These are phyloP conservation scores for Sturnus vulgaris DNA, from an alignment of 2,113 vertebrate genomes.

Conservation along the genomic window DNA sequence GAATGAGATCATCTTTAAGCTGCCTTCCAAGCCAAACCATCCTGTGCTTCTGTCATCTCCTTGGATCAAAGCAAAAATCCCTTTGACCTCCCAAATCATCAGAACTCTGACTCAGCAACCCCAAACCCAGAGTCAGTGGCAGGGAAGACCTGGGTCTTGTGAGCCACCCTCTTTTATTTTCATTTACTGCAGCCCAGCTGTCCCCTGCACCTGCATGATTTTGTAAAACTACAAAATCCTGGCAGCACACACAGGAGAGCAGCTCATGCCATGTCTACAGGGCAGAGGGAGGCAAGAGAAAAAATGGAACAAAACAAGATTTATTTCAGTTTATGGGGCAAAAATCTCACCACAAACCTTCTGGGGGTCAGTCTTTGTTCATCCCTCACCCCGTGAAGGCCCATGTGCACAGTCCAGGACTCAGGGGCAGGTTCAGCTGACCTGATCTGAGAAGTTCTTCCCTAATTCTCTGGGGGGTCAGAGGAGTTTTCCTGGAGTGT, in stretches of 20 bases:
- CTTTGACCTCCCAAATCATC: background rate
- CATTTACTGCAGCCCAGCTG: background rate
- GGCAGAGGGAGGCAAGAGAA: background rate
- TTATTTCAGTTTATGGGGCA: background rate
- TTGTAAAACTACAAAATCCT: rapidly evolving
- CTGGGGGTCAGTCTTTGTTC: background rate
- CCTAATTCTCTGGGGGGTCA: background rate
- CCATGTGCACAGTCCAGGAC: background rate
- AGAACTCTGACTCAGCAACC: background rate
- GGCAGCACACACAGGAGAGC: background rate
- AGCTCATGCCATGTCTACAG: background rate
- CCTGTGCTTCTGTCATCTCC: background rate
- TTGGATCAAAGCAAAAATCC: background rate
- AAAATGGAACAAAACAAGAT: background rate
- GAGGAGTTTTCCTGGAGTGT: background rate
- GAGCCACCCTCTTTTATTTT: background rate
- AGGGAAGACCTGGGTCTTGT: background rate
- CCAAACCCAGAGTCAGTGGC: background rate
- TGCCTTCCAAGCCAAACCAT: background rate
- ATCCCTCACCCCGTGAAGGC: background rate
- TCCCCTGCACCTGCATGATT: background rate
- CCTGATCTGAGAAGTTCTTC: background rate
- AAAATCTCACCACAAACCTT: background rate
- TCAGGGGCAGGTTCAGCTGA: background rate
- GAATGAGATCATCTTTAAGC: too few species aligned